These are phyloP conservation scores for Coenonympha arcania DNA, from an alignment of 2,888 invertebrate genomes.

Conservation along the genomic window DNA sequence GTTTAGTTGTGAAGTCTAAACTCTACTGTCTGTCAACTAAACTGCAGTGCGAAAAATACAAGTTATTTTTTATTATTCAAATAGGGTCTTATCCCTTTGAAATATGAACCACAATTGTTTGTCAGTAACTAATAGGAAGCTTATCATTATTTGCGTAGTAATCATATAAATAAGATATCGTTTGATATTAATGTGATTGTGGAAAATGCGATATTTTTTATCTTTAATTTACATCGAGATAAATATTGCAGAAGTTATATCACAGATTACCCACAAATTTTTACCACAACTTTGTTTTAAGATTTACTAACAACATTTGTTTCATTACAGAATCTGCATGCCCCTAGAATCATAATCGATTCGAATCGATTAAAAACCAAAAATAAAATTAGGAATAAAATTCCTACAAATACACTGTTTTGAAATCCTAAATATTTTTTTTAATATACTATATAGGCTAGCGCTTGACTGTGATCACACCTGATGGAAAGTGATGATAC, in stretches of 20 bases:
- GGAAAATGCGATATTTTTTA: constrained; percentile 45
- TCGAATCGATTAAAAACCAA: no score
- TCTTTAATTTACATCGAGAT: neutral
- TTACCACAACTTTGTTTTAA: no score
- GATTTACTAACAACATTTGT: no score
- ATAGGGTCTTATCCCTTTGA: constrained; percentile 24
- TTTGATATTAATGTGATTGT: constrained; percentile 39
- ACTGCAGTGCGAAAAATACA: neutral
- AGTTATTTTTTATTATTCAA: neutral
- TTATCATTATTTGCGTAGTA: constrained; percentile 59
- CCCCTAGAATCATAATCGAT: no score
- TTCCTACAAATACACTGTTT: no score
- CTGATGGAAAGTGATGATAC: no score
- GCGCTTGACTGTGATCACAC: no score
- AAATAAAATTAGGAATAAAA: no score
- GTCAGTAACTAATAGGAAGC: constrained; percentile 16
- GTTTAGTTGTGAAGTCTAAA: neutral
- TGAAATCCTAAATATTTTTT: no score
- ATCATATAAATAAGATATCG: constrained; percentile 48
- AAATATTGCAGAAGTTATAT: neutral
- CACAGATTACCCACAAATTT: neutral
- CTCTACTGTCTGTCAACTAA: neutral
- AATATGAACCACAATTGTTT: constrained; percentile 34
- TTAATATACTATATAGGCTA: no score
- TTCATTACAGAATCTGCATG: no score